Conservation (phyloP, 1,140 invertebrate genomes). For the Megathymus violae region DNA sequence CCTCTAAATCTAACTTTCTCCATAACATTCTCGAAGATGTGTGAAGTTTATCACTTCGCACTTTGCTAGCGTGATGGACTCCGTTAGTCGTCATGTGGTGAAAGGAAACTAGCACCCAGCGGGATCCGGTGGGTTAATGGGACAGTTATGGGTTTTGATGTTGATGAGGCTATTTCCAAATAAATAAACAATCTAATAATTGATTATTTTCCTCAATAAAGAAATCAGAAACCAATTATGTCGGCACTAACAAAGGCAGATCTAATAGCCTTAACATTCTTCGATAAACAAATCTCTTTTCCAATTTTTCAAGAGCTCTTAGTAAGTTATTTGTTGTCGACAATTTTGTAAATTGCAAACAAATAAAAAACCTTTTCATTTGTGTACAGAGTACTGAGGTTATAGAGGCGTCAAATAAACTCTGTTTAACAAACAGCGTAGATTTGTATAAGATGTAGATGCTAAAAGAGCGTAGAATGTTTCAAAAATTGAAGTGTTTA, state of each 20-base stretch:
- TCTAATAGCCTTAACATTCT: conserved; percentile 11
- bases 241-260: background rate
- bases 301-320: conserved; percentile 25
- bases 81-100: no score
- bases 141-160: no score
- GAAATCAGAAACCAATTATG: background rate
- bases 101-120: no score
- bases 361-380: conserved; percentile 28
- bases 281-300: conserved; percentile 14
- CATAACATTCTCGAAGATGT: no score
- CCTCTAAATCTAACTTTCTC: no score
- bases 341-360: conserved; percentile 31
- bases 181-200: background rate
- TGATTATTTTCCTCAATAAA: background rate
- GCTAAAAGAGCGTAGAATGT: background rate
- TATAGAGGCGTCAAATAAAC: background rate
- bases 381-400: conserved; percentile 10
- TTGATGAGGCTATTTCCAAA: no score
- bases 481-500: no score
- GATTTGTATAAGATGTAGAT: no score
- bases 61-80: no score
- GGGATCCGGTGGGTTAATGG: no score
- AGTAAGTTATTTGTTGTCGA: conserved; percentile 31
- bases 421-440: no score
- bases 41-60: no score